These are phyloP conservation scores for Eupleurogrammus muticus DNA, from an alignment of 2,797 vertebrate genomes.

Conservation along the genomic window DNA sequence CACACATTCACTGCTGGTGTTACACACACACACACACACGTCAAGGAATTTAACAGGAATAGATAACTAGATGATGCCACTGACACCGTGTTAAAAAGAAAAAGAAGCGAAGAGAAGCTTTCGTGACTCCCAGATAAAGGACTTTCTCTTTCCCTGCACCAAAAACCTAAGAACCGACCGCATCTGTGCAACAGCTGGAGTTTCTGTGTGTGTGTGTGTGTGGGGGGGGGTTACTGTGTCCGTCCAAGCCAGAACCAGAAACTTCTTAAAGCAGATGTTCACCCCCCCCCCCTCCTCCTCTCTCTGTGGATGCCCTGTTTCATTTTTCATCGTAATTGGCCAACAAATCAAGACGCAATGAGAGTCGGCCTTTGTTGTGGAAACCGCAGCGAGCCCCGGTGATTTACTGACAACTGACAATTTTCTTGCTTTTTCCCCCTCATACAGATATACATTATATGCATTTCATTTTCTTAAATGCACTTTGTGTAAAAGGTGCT, in stretches of 20 bases:
- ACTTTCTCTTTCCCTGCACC: slow-evolving; percentile 15
- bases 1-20: slow-evolving; percentile 33
- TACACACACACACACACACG: slow-evolving; percentile 34
- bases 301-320: slow-evolving; percentile 44
- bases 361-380: slow-evolving; percentile 57
- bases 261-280: slow-evolving; percentile 64
- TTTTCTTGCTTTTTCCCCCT: slow-evolving; percentile 38
- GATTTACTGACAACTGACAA: slow-evolving; percentile 34
- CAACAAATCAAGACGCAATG: slow-evolving; percentile 68
- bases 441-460: too few relatives aligned
- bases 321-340: slow-evolving; percentile 58
- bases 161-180: slow-evolving; percentile 35
- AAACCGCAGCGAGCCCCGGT: slow-evolving; percentile 31
- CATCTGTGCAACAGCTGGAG: slow-evolving; percentile 72
- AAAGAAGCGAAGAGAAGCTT: slow-evolving; percentile 26
- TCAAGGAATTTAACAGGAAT: slow-evolving; percentile 68
- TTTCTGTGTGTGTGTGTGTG: slow-evolving; percentile 53
- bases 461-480: too few relatives aligned
- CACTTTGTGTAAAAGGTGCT: too few relatives aligned
- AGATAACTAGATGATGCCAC: slow-evolving; percentile 72
- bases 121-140: slow-evolving; percentile 29
- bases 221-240: slow-evolving; percentile 52
- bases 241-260: slow-evolving; percentile 31
- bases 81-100: slow-evolving; percentile 36
- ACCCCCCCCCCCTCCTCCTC: slow-evolving; percentile 25